A percentile compares a stretch with the other conserved stretches of the same genome.
Conservation (phyloP, 2,888 invertebrate genomes). For the Drosophila histrio region DNA sequence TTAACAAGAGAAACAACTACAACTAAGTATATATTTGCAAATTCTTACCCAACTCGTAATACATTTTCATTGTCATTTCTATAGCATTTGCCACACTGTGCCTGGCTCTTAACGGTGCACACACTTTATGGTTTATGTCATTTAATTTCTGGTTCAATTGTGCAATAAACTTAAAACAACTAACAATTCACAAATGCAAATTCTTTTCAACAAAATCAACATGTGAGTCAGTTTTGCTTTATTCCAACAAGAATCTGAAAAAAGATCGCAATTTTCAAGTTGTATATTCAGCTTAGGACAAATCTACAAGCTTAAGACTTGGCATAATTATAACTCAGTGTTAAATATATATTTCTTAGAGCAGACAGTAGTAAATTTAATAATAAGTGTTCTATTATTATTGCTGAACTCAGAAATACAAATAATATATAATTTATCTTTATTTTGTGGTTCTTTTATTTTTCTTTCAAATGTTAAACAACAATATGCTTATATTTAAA, state of each 20-base stretch:
- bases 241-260: neutral
- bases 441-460: too few species aligned
- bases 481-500: too few species aligned
- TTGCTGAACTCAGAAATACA: too few species aligned
- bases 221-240: constrained; percentile 10
- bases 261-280: neutral
- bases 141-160: constrained; percentile 64
- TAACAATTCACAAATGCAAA: constrained; percentile 66
- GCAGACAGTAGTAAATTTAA: too few species aligned
- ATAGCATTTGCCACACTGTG: constrained; percentile 38
- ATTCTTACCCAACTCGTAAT: neutral
- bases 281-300: neutral
- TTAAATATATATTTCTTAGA: too few species aligned
- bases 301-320: neutral
- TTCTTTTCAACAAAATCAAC: constrained; percentile 30
- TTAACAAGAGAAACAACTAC: neutral
- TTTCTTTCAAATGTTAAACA: too few species aligned
- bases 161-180: constrained; percentile 62
- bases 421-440: too few species aligned
- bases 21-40: neutral
- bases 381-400: too few species aligned
- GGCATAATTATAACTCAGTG: neutral
- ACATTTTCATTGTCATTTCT: neutral
- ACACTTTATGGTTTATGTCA: constrained; percentile 54
- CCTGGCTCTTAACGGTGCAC: constrained; percentile 1